These are phyloP conservation scores for Eupelmus urozonus DNA, from an alignment of 2,888 invertebrate genomes.

Conservation along the genomic window DNA sequence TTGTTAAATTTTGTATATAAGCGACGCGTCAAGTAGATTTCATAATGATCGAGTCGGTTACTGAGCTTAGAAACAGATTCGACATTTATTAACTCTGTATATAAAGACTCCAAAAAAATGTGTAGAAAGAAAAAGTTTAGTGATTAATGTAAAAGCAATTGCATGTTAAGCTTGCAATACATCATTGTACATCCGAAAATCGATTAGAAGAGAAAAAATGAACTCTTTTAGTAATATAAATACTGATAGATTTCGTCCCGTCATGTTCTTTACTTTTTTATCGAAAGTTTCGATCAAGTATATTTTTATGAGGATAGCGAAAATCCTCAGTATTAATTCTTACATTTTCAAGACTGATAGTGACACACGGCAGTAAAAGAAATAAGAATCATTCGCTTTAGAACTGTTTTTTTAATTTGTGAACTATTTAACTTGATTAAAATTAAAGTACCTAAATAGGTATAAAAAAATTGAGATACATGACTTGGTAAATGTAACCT, in stretches of 20 bases:
- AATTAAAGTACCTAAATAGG: conserved; percentile 29
- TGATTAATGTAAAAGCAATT: conserved; percentile 59
- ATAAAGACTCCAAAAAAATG: conserved; percentile 65
- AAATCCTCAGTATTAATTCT: conserved; percentile 58
- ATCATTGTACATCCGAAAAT: conserved; percentile 56
- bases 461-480: conserved; percentile 58
- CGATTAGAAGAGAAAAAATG: conserved; percentile 37
- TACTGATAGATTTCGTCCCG: conserved; percentile 24
- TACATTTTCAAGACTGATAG: conserved; percentile 75
- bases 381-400: conserved; percentile 19
- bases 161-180: conserved; percentile 57
- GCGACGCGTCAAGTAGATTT: conserved; percentile 41
- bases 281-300: conserved; percentile 38
- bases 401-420: conserved; percentile 3
- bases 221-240: conserved; percentile 39
- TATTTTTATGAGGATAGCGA: conserved; percentile 38
- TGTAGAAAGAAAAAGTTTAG: conserved; percentile 64
- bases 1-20: conserved; percentile 57
- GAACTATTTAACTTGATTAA: conserved; percentile 33
- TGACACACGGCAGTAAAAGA: conserved; percentile 56
- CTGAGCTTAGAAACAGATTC: conserved; percentile 43
- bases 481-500: conserved; percentile 67
- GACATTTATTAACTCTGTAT: conserved; percentile 74
- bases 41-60: conserved; percentile 33
- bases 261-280: conserved; percentile 37